Percentiles rank a stretch among this genome's conserved stretches.
These are phyloP conservation scores for Acanthosepion lycidas DNA, from an alignment of 2,888 invertebrate species.

Conservation along the genomic window DNA sequence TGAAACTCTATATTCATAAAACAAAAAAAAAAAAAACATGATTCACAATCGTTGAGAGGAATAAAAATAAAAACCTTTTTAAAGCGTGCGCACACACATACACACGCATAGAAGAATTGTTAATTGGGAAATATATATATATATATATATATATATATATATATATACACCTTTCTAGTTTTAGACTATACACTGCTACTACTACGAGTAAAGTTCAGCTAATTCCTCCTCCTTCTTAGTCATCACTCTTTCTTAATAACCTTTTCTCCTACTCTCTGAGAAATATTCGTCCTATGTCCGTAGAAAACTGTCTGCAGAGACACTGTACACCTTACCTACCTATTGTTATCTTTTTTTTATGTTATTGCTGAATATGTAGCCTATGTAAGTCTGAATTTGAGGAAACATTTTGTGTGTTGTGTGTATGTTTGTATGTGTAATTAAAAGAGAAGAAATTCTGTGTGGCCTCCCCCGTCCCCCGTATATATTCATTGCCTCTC, in stretches of 20 bases:
- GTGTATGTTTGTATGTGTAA: not conserved
- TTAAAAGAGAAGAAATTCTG: not conserved
- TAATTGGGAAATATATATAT: not conserved
- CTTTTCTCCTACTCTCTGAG: not conserved
- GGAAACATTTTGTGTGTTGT: not conserved
- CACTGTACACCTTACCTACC: not conserved
- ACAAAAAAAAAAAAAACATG: too few species aligned
- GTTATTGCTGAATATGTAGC: not conserved
- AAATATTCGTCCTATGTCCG: too few species aligned
- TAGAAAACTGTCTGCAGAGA: not conserved
- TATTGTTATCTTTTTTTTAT: not conserved
- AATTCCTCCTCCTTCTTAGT: constrained; percentile 10
- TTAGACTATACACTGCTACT: not conserved
- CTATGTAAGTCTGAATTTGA: not conserved
- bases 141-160: not conserved
- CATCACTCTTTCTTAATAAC: not conserved
- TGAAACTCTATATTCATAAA: too few species aligned
- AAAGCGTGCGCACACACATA: not conserved
- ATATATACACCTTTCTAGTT: not conserved
- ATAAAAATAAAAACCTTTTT: too few species aligned
- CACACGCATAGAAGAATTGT: not conserved
- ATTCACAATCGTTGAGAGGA: too few species aligned
- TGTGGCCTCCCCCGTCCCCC: too few species aligned
- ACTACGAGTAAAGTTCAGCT: not conserved
- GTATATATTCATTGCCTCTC: too few species aligned